Evolutionary conservation across 1,140 invertebrate genomes (phyloP), one percentile per base, ranked within the genome.

Genomic region (Camponotus floridanus): DNA sequence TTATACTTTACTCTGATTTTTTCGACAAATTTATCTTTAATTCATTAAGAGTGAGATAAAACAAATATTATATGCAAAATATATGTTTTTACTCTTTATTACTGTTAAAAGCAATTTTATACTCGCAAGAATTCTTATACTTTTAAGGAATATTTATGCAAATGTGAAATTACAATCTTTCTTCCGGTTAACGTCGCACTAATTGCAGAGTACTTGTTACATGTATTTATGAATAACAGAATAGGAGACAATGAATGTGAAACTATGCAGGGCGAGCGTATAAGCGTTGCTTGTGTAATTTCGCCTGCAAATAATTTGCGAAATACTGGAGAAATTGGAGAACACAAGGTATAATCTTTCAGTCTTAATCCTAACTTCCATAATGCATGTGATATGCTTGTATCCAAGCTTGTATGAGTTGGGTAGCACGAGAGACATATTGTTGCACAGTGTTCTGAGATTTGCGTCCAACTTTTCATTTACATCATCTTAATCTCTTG

Each of bases 291-390:
- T 59, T 3, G 36, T 61, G 15, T 61, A 76, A 61, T 61, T 15
- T 26, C 11, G 15, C 39, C 8, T 2, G 5, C 55, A 36, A 59
- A 59, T 74, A 76, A 61, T 61, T 76, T 59, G n/a, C 3, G 3
- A 59, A 51, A n/a, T 71, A 8, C 21, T 26, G 21, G 21, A 48
- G 51, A 57, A 59, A 57, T n/a, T 21, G 36, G 8, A 57, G 33
- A 61, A 76, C 7, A 59, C 59, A 61, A 61, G 2, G n/a, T 21
- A 21, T 57, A 73, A 36, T 57, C n/a, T 73, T 73, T 55, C 15
- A 57, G 7, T 51, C 33, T n/a, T 31, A 71, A 57, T 73, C n/a
- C n/a, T 13, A 55, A 57, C n/a, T 57, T 73, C 48, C 15, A 4
- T 51, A 51, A 48, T 51, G 13, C 13, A 51, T 51, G 42, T 45